Percentiles rank a stretch among this genome's conserved stretches.
phyloP scores from a whole-genome alignment of 2,797 vertebrate genomes.

The Coccyzus lansbergi region DNA sequence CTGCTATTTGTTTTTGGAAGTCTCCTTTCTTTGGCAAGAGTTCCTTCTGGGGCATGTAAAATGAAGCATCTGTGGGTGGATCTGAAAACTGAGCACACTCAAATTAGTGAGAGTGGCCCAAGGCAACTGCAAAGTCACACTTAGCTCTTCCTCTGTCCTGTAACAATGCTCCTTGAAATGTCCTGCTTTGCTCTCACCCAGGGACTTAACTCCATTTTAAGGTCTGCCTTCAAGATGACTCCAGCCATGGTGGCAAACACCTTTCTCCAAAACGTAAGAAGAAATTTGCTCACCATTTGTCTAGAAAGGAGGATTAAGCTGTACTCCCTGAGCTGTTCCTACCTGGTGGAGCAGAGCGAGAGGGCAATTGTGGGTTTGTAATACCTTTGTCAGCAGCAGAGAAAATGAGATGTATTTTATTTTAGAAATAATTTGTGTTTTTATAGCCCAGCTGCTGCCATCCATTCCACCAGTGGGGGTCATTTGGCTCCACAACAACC shows the following conservation, averaged over 20 bases:
- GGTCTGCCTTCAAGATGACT: background rate
- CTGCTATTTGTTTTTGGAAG: background rate
- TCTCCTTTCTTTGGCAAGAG: background rate
- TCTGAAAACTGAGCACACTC: background rate
- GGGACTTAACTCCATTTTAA: background rate
- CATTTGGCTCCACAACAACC: background rate
- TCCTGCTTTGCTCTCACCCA: background rate
- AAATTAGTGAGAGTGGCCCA: background rate
- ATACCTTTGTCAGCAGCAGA: background rate
- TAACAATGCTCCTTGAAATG: background rate
- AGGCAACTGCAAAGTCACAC: background rate
- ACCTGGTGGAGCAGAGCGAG: background rate
- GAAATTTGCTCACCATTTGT: background rate
- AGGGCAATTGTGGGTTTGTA: background rate
- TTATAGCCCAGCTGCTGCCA: background rate
- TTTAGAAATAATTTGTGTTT: background rate
- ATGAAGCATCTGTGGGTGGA: background rate
- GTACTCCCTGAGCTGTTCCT: background rate
- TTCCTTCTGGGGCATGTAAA: background rate
- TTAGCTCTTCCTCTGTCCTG: background rate
- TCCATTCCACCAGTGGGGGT: fast-evolving
- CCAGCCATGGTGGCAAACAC: background rate
- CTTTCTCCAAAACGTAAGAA: fast-evolving
- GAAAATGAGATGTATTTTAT: background rate
- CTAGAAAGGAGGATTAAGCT: background rate